A percentile compares a stretch with the other conserved stretches of the same genome.
phyloP scores from a whole-genome alignment of 1,140 invertebrate genomes.

The Dendrolimus punctatus region DNA sequence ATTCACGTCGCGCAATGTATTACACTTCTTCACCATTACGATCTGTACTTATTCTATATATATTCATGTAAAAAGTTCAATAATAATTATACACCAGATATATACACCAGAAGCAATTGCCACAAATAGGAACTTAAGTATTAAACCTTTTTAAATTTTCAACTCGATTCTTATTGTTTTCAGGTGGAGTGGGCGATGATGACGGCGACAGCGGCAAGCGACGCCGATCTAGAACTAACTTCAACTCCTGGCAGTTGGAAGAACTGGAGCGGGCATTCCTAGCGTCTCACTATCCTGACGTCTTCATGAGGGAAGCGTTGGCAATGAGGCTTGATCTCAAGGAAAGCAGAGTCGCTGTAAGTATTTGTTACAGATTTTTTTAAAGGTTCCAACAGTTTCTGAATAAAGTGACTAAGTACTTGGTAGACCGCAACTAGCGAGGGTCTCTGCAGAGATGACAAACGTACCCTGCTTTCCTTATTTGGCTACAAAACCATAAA shows the following conservation, averaged over 20 bases:
- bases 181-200: slow-evolving; percentile 73
- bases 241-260: slow-evolving; percentile 99
- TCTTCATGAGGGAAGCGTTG: slow-evolving; percentile 97
- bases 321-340: slow-evolving; percentile 96
- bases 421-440: no score
- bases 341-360: slow-evolving; percentile 98
- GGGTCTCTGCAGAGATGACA: no score
- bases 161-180: background rate
- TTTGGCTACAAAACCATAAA: no score
- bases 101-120: no score
- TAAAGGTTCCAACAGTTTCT: slow-evolving; percentile 1
- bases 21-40: no score
- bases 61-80: no score
- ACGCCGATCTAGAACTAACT: slow-evolving; percentile 95
- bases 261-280: slow-evolving; percentile 97
- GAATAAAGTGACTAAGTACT: background rate
- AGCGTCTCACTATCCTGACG: slow-evolving; percentile 97
- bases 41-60: no score
- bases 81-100: no score
- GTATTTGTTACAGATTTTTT: slow-evolving; percentile 32
- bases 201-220: slow-evolving; percentile 84
- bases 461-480: no score
- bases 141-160: no score
- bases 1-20: no score
- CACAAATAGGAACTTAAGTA: no score